Percentiles rank a stretch among this genome's conserved stretches.
Evolutionary conservation across 1,140 invertebrate genomes (phyloP).

Genomic region (Rhagoletis zephyria): DNA sequence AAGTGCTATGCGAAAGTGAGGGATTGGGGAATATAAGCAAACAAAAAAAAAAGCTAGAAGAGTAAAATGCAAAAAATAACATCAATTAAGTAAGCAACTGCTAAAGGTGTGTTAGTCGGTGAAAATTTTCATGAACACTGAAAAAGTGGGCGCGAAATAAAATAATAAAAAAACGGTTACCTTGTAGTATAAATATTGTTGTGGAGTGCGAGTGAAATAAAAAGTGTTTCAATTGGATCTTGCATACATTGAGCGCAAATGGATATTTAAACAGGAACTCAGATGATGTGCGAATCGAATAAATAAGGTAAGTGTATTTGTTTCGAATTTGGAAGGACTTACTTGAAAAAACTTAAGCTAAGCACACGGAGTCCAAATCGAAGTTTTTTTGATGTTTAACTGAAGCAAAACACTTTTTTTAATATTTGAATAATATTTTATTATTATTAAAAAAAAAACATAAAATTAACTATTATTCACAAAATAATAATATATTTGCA

Average conservation of each 20-base stretch:
- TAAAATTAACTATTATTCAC: too few species aligned
- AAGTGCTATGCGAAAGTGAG: not conserved
- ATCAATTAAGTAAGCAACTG: not conserved
- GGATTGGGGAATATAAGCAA: not conserved
- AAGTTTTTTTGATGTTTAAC: too few species aligned
- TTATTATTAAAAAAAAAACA: too few species aligned
- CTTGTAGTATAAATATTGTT: not conserved
- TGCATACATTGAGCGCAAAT: not conserved
- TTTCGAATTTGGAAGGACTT: not conserved
- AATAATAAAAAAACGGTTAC: not conserved
- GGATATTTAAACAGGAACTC: not conserved
- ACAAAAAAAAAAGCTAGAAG: not conserved
- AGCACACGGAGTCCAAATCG: too few species aligned
- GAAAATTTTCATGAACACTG: not conserved
- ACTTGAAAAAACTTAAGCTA: too few species aligned
- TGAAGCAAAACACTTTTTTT: too few species aligned
- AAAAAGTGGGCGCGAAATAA: not conserved
- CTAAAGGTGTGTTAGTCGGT: not conserved
- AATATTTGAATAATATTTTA: too few species aligned
- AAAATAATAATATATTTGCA: too few species aligned
- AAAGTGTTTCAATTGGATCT: not conserved
- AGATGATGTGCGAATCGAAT: not conserved
- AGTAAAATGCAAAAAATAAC: not conserved
- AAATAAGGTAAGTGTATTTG: slow-evolving; percentile 4
- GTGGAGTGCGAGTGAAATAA: not conserved